A percentile compares a stretch with the other conserved stretches of the same genome.
Evolutionary conservation across 2,113 vertebrate genomes (phyloP).

Genomic region (Corvus cornix): DNA sequence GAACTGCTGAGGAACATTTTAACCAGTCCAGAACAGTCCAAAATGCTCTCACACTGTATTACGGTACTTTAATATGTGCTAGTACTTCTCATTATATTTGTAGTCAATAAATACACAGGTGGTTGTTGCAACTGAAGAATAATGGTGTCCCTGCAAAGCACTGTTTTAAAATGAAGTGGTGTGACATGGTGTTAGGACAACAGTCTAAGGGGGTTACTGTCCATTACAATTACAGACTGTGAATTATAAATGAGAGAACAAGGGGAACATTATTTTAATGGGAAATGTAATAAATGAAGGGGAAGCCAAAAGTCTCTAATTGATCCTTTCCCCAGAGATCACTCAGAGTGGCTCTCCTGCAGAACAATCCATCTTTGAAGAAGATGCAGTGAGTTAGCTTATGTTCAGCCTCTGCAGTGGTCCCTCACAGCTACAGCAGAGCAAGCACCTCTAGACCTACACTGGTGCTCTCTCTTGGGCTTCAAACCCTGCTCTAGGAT

Average conservation of each 20-base stretch:
- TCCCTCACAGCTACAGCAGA: background rate
- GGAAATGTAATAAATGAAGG: background rate
- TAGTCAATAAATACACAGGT: background rate
- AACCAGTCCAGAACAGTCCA: background rate
- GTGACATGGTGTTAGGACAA: background rate
- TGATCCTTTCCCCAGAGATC: background rate
- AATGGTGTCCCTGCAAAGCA: background rate
- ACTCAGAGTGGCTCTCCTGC: background rate
- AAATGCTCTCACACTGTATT: background rate
- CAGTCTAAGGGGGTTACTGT: background rate
- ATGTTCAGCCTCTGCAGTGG: background rate
- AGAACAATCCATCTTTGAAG: background rate
- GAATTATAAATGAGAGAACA: background rate
- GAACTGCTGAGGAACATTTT: background rate
- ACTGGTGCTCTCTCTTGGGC: background rate
- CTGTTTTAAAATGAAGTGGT: background rate
- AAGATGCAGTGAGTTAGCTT: background rate
- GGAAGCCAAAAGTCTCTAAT: background rate
- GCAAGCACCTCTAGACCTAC: background rate
- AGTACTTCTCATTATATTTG: background rate
- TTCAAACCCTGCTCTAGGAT: background rate
- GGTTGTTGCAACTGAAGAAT: background rate
- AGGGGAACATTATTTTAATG: background rate
- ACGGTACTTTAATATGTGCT: rapidly evolving
- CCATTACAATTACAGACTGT: background rate